Conservation (phyloP, 1,140 invertebrate genomes). For the Delia radicum region DNA sequence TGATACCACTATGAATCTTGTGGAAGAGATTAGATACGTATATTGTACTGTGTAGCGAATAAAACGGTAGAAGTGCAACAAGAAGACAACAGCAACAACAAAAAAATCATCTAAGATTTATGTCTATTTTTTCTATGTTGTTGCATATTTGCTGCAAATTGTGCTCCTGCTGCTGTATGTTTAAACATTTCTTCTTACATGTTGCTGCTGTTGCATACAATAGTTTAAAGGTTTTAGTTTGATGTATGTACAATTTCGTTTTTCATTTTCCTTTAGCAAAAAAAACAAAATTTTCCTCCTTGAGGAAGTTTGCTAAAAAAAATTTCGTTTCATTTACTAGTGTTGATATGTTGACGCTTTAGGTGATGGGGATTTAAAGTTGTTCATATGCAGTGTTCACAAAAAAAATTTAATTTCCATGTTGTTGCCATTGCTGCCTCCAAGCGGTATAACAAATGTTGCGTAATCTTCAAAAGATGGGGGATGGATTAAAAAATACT, state of each 20-base stretch:
- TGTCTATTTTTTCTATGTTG: neutral
- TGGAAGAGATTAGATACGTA: neutral
- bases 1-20: neutral
- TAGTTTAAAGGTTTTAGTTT: neutral
- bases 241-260: neutral
- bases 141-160: neutral
- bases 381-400: neutral
- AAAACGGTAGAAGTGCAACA: neutral
- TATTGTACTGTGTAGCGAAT: neutral
- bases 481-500: neutral
- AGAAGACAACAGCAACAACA: neutral
- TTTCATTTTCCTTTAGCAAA: neutral
- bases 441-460: neutral
- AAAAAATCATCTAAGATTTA: conserved; percentile 1
- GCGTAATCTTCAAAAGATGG: neutral
- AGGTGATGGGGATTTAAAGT: conserved; percentile 19
- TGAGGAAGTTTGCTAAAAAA: neutral
- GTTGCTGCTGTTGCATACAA: neutral
- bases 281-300: neutral
- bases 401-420: neutral
- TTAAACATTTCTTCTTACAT: neutral
- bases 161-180: neutral
- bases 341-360: conserved; percentile 20
- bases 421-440: neutral
- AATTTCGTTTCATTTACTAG: neutral